Base-by-base conservation (phyloP, 2,113 vertebrate genomes). In the Platichthys flesus region DNA sequence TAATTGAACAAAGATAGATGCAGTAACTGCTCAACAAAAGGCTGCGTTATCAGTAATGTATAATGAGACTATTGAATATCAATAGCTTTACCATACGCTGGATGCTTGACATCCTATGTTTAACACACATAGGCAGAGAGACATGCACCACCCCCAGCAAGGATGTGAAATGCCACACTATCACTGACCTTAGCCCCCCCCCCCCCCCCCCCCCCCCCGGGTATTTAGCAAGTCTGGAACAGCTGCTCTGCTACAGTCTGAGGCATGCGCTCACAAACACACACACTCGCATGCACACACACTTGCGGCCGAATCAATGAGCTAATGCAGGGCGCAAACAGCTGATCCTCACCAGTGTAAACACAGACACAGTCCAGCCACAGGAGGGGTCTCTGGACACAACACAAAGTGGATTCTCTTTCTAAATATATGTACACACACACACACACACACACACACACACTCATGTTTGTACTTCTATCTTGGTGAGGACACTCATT, bases 161-260 rank as follows among this genome's bases (percentile, higher is more conserved):
- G 24, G 57, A 85, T 82, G 77, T 86, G 64, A 90, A 89, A 87
- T 92, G 82, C 72, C 79, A 87, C 77, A 79, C 83, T 81, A 68
- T 69, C 67, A 66, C 63, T 85, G 70, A 88, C 65, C 83, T 81
- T 64, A 80, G 26, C 56, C 60, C 31, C n/a, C 31, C 0, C 18
- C 63, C 31, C 0, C 18, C 63, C n/a, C 56, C 60, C 31, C n/a
- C 56, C 60, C 31, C n/a, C 31, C 0, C 18, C 63, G 20, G 66
- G 81, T 83, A 76, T 84, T 71, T 76, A 86, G 71, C 85, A 78
- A 70, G 76, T 82, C 75, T 61, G 47, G 23, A 85, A 82, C 92
- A 93, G 88, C 90, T 91, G 90, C 81, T 89, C 68, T 49, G 63
- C 37, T 66, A 71, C 68, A 82, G 42, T 71, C 62, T 71, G 67